Percentiles rank a stretch among this genome's conserved stretches.
These are phyloP conservation scores for Oryzias woworae DNA, from an alignment of 2,113 vertebrate genomes.

Conservation along the genomic window DNA sequence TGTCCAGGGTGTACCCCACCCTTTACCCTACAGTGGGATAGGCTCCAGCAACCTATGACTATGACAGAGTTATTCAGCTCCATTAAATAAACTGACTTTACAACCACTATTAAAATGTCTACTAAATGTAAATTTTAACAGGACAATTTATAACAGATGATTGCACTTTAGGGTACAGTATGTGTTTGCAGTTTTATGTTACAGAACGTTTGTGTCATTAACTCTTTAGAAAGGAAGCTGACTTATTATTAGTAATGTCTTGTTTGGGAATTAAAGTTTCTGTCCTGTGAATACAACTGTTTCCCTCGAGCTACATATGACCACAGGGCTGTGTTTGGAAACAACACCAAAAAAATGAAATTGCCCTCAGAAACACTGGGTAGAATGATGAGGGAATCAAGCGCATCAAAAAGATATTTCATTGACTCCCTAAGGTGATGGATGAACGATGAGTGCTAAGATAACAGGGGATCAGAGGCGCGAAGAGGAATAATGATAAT, in stretches of 20 bases:
- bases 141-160: no score
- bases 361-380: constrained; percentile 31
- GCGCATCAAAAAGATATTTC: constrained; percentile 46
- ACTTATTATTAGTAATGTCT: constrained; percentile 7
- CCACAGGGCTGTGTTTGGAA: constrained; percentile 24
- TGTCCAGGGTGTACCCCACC: no score
- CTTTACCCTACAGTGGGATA: no score
- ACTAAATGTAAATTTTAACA: background rate
- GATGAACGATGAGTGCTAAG: constrained; percentile 48
- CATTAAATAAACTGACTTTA: background rate
- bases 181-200: no score
- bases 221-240: background rate
- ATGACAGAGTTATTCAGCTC: no score
- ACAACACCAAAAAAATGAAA: constrained; percentile 36
- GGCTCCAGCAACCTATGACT: no score
- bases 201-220: background rate
- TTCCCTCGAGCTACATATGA: constrained; percentile 13
- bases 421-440: constrained; percentile 34
- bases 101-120: constrained; percentile 29
- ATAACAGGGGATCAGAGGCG: constrained; percentile 59
- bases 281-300: constrained; percentile 13
- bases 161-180: no score
- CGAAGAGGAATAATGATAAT: constrained; percentile 53
- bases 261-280: constrained; percentile 11
- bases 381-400: constrained; percentile 49